phyloP scores from a whole-genome alignment of 2,113 vertebrate species.

The Misgurnus anguillicaudatus region DNA sequence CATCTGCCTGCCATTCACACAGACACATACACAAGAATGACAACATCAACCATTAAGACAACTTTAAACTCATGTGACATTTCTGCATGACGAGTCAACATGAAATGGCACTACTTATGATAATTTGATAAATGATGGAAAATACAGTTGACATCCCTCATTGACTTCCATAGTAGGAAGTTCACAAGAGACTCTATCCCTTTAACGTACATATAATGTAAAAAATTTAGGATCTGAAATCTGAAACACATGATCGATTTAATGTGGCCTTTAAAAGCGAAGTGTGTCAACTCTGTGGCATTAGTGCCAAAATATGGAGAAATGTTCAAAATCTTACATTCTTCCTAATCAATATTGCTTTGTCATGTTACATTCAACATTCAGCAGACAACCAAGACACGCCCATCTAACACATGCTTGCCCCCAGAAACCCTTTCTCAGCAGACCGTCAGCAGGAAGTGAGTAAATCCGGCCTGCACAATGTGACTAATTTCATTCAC shows the following conservation, averaged over 20 bases:
- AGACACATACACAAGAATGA: slow-evolving; percentile 12
- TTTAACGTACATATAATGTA: no score
- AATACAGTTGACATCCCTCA: no score
- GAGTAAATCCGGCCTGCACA: slow-evolving; percentile 46
- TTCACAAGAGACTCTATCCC: no score
- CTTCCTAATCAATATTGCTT: background rate
- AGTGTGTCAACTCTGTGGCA: no score
- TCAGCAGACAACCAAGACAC: background rate
- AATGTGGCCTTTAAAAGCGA: no score
- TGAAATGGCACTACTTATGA: no score
- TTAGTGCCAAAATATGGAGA: no score
- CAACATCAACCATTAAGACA: background rate
- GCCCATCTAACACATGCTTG: slow-evolving; percentile 11
- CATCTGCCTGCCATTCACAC: slow-evolving; percentile 83
- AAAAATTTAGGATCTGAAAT: no score
- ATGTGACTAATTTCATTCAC: slow-evolving; percentile 56
- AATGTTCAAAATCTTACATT: background rate
- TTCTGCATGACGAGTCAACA: background rate
- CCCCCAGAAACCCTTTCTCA: slow-evolving; percentile 48
- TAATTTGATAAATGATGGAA: no score
- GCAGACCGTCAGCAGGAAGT: slow-evolving; percentile 47
- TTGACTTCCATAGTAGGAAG: no score
- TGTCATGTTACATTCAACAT: background rate
- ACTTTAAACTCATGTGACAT: background rate
- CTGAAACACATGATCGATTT: no score